A percentile compares a stretch with the other conserved stretches of the same genome.
phyloP scores from a whole-genome alignment of 2,113 vertebrate species.

The Pangasianodon gigas region DNA sequence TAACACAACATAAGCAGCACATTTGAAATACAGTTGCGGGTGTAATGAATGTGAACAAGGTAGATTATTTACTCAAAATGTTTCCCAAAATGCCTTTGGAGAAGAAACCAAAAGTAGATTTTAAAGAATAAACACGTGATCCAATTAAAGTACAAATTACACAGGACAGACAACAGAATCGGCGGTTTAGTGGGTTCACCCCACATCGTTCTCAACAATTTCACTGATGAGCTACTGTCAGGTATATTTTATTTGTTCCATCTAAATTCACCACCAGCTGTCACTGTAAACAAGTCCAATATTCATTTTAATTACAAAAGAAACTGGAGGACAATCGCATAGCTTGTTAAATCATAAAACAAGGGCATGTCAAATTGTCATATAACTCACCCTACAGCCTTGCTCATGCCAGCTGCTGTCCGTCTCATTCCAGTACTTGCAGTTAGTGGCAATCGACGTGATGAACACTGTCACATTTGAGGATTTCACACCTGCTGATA shows the following conservation, averaged over 20 bases:
- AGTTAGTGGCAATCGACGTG: conserved; percentile 82
- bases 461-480: conserved; percentile 73
- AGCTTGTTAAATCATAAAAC: not conserved
- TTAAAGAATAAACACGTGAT: too few species aligned
- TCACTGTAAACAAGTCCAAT: too few species aligned
- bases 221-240: not conserved
- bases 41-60: too few species aligned
- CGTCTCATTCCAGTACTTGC: conserved; percentile 87
- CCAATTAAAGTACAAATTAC: too few species aligned
- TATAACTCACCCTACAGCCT: conserved; percentile 83
- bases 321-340: too few species aligned
- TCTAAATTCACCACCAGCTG: not conserved
- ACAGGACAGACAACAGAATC: not conserved
- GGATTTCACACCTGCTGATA: conserved; percentile 69
- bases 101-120: too few species aligned
- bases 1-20: not conserved
- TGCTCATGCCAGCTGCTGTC: conserved; percentile 78
- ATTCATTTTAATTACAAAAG: too few species aligned
- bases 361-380: not conserved
- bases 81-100: too few species aligned
- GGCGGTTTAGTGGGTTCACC: not conserved
- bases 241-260: not conserved
- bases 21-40: not conserved
- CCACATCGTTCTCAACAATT: not conserved
- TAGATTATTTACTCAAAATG: too few species aligned